Evolutionary conservation across 2,797 vertebrate species (phyloP).

Genomic region (Apogon hyalosoma): DNA sequence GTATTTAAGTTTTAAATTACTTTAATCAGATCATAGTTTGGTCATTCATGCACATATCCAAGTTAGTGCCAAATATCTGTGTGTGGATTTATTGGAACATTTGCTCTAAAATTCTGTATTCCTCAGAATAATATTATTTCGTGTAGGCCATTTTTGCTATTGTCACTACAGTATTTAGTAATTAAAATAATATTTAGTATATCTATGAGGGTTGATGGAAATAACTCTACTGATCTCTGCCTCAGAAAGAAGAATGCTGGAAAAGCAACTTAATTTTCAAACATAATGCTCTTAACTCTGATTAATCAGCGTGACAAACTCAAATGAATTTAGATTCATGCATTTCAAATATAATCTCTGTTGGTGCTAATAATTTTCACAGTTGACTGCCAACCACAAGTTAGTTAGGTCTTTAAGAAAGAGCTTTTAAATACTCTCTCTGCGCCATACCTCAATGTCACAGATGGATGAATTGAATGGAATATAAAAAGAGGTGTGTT

Average conservation of each 20-base stretch:
- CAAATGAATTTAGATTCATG: slow-evolving; percentile 15
- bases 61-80: neutral
- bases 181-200: too few species aligned
- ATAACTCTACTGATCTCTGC: too few species aligned
- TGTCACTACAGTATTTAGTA: too few species aligned
- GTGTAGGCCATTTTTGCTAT: too few species aligned
- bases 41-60: too few species aligned
- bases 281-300: slow-evolving; percentile 7
- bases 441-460: slow-evolving; percentile 50
- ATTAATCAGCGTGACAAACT: slow-evolving; percentile 11
- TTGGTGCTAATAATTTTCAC: slow-evolving; percentile 7
- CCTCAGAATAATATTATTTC: too few species aligned
- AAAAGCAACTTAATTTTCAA: neutral
- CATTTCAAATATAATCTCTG: slow-evolving; percentile 22
- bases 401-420: neutral
- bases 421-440: slow-evolving; percentile 15
- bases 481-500: slow-evolving; percentile 46
- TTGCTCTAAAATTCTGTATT: too few species aligned
- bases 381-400: neutral
- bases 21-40: slow-evolving; percentile 8
- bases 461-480: slow-evolving; percentile 28
- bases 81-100: neutral
- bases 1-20: slow-evolving; percentile 6
- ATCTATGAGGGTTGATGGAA: too few species aligned
- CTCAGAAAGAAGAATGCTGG: too few species aligned